Evolutionary conservation across 2,797 vertebrate species (phyloP).

Genomic region (Tenualosa thibaudeaui): DNA sequence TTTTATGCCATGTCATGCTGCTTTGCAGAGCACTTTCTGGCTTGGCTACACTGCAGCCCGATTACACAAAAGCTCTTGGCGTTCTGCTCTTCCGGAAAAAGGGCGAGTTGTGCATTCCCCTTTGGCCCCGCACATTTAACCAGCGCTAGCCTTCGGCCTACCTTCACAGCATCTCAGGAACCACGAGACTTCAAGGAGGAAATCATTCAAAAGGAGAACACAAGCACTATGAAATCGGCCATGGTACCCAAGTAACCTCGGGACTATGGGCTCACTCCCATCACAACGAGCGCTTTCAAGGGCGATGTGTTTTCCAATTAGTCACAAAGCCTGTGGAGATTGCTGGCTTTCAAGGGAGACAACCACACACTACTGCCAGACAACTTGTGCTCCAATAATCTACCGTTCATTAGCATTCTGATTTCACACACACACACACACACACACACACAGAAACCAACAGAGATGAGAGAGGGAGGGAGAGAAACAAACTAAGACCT

Average conservation of each 20-base stretch:
- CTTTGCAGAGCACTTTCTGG: background rate
- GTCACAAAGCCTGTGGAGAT: background rate
- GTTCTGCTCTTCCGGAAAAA: background rate
- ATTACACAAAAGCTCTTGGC: constrained; percentile 1
- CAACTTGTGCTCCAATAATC: too few species aligned
- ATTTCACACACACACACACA: background rate
- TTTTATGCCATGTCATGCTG: background rate
- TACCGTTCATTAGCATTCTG: too few species aligned
- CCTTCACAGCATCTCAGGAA: background rate
- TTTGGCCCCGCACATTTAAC: background rate
- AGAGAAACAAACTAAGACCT: background rate
- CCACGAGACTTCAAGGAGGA: background rate
- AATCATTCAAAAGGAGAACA: background rate
- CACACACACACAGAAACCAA: background rate
- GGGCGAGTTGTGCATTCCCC: background rate
- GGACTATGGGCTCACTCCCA: background rate
- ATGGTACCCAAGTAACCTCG: background rate
- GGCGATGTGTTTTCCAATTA: background rate
- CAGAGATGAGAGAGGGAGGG: background rate
- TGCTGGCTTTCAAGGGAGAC: background rate
- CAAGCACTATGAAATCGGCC: background rate
- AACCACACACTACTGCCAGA: background rate
- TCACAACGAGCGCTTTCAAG: background rate
- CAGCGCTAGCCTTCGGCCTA: background rate
- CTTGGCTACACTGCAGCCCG: background rate